phyloP scores from a whole-genome alignment of 2,113 vertebrate species.

The Poeciliopsis turrubarensis region DNA sequence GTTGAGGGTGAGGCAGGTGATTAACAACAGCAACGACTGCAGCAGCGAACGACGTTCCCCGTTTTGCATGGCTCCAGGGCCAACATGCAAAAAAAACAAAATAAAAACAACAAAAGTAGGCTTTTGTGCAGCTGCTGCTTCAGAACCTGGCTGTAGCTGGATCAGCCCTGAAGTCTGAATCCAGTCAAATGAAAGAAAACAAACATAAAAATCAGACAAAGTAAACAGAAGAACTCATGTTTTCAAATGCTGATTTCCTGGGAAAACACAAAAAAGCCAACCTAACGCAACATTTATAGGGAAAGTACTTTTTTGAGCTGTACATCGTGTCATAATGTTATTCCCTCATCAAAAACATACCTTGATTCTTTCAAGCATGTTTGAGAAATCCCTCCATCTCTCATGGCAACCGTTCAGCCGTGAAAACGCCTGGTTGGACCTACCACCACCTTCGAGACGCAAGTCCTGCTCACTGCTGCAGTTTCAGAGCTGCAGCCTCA shows the following conservation, averaged over 20 bases:
- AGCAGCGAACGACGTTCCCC: conserved; percentile 81
- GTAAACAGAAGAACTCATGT: background rate
- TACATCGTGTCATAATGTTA: too few relatives aligned
- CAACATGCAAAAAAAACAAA: conserved; percentile 24
- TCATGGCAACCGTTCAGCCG: too few relatives aligned
- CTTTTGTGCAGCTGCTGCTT: conserved; percentile 71
- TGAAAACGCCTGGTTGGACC: too few relatives aligned
- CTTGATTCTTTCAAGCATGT: too few relatives aligned
- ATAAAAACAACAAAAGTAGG: background rate
- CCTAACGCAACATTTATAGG: too few relatives aligned
- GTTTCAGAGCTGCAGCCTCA: too few relatives aligned
- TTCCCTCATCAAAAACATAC: too few relatives aligned
- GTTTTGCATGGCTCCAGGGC: conserved; percentile 75
- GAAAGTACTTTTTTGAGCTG: too few relatives aligned
- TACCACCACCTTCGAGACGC: too few relatives aligned
- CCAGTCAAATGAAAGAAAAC: background rate
- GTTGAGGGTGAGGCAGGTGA: conserved; percentile 83
- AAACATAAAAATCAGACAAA: too few relatives aligned
- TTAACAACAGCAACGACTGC: conserved; percentile 87
- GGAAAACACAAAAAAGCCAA: background rate
- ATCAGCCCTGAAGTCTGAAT: conserved; percentile 63
- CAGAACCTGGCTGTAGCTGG: conserved; percentile 61
- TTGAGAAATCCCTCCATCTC: too few relatives aligned
- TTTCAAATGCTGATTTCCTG: background rate
- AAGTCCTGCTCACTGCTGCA: too few relatives aligned